A percentile compares a stretch with the other conserved stretches of the same genome.
Evolutionary conservation across 2,888 invertebrate species (phyloP).

Genomic region (Hyposoter dolosus): DNA sequence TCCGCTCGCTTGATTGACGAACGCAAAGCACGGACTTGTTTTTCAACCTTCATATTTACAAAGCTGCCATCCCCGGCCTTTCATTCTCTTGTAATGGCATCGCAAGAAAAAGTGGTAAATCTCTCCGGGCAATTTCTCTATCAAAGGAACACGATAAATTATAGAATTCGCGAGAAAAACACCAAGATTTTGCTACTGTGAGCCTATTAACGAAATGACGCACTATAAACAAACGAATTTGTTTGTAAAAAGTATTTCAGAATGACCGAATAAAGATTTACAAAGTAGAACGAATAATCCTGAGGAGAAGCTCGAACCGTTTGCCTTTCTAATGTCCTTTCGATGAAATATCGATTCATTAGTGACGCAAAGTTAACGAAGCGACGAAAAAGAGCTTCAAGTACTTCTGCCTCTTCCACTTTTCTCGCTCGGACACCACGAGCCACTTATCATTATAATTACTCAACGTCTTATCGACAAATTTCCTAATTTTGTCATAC

Average conservation of each 20-base stretch:
- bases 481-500: too few species aligned
- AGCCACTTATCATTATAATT: not conserved
- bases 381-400: not conserved
- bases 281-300: not conserved
- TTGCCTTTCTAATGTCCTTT: not conserved
- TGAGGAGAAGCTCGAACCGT: not conserved
- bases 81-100: slow-evolving; percentile 21
- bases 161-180: not conserved
- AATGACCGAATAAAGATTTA: not conserved
- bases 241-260: not conserved
- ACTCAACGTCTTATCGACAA: not conserved
- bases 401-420: not conserved
- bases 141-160: not conserved
- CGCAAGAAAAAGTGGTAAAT: slow-evolving; percentile 47
- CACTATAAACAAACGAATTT: not conserved
- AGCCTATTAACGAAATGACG: slow-evolving; percentile 14
- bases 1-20: slow-evolving; percentile 40
- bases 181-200: slow-evolving; percentile 39
- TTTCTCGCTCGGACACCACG: too few species aligned
- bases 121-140: slow-evolving; percentile 22
- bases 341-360: not conserved
- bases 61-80: not conserved
- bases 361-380: not conserved
- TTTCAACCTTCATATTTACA: slow-evolving; percentile 25
- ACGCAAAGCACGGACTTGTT: slow-evolving; percentile 39